phyloP scores from a whole-genome alignment of 2,797 vertebrate genomes.

The Muraenolepis orangiensis region DNA sequence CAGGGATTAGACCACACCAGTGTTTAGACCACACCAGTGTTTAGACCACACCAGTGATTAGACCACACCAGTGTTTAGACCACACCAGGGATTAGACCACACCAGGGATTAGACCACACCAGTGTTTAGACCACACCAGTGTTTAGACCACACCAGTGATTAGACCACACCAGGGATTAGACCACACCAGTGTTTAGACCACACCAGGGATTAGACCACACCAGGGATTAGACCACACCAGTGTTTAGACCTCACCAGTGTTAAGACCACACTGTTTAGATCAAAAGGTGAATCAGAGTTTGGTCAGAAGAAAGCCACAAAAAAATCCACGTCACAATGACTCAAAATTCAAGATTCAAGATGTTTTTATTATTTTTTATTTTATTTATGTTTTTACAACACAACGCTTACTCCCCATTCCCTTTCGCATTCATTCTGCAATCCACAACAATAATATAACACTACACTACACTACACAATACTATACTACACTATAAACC shows the following conservation, averaged over 20 bases:
- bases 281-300: background rate
- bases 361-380: too few species aligned
- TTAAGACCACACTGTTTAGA: background rate
- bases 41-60: background rate
- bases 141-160: background rate
- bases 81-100: background rate
- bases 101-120: background rate
- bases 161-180: too few species aligned
- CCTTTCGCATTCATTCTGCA: too few species aligned
- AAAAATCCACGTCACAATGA: background rate
- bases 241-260: background rate
- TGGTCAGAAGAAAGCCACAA: background rate
- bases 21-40: background rate
- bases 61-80: background rate
- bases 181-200: background rate
- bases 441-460: too few species aligned
- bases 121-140: background rate
- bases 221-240: background rate
- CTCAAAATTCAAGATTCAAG: too few species aligned
- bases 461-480: too few species aligned
- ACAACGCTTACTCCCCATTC: too few species aligned
- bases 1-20: too few species aligned
- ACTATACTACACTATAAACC: too few species aligned
- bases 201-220: background rate
- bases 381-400: too few species aligned